phyloP scores from a whole-genome alignment of 2,113 vertebrate species.

The Tonatia bakeri region DNA sequence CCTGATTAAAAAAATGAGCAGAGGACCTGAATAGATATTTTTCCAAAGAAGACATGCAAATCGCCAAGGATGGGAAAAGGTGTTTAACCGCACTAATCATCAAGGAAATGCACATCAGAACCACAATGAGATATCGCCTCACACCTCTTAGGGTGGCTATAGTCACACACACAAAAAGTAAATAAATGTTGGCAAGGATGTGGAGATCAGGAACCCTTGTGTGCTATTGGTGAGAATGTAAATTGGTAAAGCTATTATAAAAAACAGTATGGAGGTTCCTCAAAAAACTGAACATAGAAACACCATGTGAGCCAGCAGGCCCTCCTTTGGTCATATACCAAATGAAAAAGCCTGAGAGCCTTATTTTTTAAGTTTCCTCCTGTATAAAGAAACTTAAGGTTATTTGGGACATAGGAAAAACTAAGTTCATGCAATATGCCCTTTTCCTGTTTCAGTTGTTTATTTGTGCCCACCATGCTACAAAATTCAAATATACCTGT shows the following conservation, averaged over 20 bases:
- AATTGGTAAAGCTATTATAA: neutral
- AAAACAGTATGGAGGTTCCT: neutral
- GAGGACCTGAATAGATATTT: too few species aligned
- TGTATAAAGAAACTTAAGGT: neutral
- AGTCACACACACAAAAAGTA: neutral
- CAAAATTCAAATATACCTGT: neutral
- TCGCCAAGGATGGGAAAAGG: too few species aligned
- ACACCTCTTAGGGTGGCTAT: neutral
- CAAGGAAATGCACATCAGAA: neutral
- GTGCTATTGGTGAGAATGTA: neutral
- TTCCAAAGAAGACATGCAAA: too few species aligned
- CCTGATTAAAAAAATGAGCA: too few species aligned
- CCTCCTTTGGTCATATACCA: neutral
- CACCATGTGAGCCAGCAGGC: neutral
- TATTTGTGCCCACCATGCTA: neutral
- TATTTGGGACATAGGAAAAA: neutral
- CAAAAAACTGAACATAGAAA: neutral
- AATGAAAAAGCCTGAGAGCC: neutral
- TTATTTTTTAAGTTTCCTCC: neutral
- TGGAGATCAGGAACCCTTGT: neutral
- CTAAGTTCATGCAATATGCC: neutral
- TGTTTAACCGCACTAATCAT: too few species aligned
- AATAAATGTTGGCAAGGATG: neutral
- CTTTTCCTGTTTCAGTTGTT: neutral
- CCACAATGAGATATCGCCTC: neutral